Conservation (phyloP, 1,140 invertebrate genomes). For the Contarinia nasturtii region DNA sequence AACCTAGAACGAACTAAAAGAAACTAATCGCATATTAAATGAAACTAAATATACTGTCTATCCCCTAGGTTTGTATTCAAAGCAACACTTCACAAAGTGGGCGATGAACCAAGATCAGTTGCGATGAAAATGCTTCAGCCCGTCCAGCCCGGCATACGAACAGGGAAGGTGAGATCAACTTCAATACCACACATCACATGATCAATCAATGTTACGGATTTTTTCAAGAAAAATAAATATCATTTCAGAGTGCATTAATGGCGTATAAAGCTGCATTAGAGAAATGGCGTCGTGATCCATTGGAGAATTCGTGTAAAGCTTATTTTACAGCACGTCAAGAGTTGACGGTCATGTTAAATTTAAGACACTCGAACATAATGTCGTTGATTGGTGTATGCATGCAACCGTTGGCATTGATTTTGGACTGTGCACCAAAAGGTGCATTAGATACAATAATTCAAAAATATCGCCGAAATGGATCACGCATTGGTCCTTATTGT, state of each 20-base stretch:
- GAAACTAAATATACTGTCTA: no score
- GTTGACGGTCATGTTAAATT: slow-evolving; percentile 65
- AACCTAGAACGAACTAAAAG: no score
- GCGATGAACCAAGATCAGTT: slow-evolving; percentile 43
- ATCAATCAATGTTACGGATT: no score
- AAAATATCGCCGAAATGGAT: slow-evolving; percentile 65
- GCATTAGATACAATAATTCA: slow-evolving; percentile 66
- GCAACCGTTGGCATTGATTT: slow-evolving; percentile 73
- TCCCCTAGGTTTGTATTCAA: no score
- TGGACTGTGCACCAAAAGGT: slow-evolving; percentile 77
- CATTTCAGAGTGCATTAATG: slow-evolving; percentile 16
- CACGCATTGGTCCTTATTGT: slow-evolving; percentile 55
- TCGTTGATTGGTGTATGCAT: slow-evolving; percentile 76
- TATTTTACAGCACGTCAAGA: slow-evolving; percentile 92
- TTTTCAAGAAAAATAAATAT: background rate
- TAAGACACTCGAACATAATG: slow-evolving; percentile 82
- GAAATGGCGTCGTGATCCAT: slow-evolving; percentile 80
- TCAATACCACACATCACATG: background rate
- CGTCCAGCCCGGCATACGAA: slow-evolving; percentile 64
- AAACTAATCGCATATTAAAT: no score
- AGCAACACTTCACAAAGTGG: slow-evolving; percentile 44
- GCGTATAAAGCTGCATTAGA: slow-evolving; percentile 47
- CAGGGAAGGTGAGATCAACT: slow-evolving; percentile 27
- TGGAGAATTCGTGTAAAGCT: slow-evolving; percentile 81
- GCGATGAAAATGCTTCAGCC: slow-evolving; percentile 94